These are phyloP conservation scores for Mamestra configurata DNA, from an alignment of 1,140 invertebrate genomes.

Conservation along the genomic window DNA sequence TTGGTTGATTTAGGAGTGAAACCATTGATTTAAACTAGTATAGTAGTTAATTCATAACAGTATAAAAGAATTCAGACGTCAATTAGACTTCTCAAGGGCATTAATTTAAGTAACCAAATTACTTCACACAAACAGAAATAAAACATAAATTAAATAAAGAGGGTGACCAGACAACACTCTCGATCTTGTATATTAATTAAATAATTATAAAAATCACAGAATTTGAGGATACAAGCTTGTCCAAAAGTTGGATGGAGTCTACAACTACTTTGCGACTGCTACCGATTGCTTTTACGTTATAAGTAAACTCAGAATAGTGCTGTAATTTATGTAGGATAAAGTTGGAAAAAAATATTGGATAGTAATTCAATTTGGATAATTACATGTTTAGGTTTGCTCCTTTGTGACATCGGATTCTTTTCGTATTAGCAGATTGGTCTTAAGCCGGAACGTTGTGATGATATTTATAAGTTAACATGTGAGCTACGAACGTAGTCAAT, in stretches of 20 bases:
- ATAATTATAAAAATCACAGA: constrained; percentile 51
- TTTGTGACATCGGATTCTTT: too few relatives aligned
- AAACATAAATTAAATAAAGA: constrained; percentile 43
- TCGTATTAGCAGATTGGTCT: too few relatives aligned
- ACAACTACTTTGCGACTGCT: constrained; percentile 26
- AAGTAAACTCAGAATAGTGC: background rate
- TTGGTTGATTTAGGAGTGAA: background rate
- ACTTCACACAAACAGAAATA: constrained; percentile 5
- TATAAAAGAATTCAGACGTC: too few relatives aligned
- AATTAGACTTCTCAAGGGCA: too few relatives aligned
- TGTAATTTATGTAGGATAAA: background rate
- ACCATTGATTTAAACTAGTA: too few relatives aligned
- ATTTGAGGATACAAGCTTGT: constrained; percentile 53
- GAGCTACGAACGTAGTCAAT: too few relatives aligned
- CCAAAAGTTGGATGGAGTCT: constrained; percentile 42
- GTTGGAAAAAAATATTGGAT: too few relatives aligned
- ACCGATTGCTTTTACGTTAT: background rate
- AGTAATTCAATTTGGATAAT: too few relatives aligned
- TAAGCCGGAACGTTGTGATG: too few relatives aligned
- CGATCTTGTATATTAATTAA: constrained; percentile 44
- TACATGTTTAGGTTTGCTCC: too few relatives aligned
- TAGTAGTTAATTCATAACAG: too few relatives aligned
- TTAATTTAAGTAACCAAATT: background rate
- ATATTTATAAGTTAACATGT: too few relatives aligned
- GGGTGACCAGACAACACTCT: constrained; percentile 49